These are phyloP conservation scores for Zaprionus davidi DNA, from an alignment of 1,140 invertebrate genomes.

Conservation along the genomic window DNA sequence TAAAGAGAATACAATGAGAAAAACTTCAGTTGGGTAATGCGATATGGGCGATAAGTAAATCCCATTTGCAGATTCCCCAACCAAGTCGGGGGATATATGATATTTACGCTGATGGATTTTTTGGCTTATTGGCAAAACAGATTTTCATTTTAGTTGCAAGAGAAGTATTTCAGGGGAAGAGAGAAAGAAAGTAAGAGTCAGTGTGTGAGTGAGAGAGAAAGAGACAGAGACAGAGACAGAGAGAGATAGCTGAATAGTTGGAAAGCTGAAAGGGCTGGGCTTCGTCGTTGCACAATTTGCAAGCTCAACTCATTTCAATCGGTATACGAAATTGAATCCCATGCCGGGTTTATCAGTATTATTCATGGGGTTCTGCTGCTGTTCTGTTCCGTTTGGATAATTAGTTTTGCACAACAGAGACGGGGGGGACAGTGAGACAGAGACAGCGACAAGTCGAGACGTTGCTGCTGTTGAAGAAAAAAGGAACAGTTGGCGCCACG, in stretches of 20 bases:
- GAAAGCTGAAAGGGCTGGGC: not conserved
- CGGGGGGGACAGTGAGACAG: too few species aligned
- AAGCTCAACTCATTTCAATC: constrained; percentile 41
- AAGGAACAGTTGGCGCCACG: constrained; percentile 41
- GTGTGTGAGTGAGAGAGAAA: not conserved
- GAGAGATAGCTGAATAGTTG: not conserved
- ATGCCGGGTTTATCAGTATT: constrained; percentile 44
- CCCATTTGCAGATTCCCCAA: constrained; percentile 9
- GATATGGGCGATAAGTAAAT: constrained; percentile 23
- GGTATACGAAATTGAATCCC: constrained; percentile 42
- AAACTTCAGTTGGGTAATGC: constrained; percentile 14
- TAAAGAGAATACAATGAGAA: not conserved
- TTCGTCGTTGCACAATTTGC: constrained; percentile 8
- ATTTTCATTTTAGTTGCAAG: constrained; percentile 25
- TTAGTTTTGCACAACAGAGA: constrained; percentile 34
- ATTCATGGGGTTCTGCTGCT: constrained; percentile 29
- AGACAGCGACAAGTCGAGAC: not conserved
- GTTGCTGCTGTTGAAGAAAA: constrained; percentile 5
- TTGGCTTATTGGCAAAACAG: constrained; percentile 25
- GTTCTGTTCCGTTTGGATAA: constrained; percentile 34
- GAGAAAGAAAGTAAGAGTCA: not conserved
- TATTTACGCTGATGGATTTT: constrained; percentile 30
- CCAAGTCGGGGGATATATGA: constrained; percentile 27
- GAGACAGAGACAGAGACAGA: not conserved
- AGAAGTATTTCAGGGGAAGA: not conserved